These are phyloP conservation scores for Acanthaster planci DNA, from an alignment of 35 echinoderm and acorn worm species.

Conservation along the genomic window DNA sequence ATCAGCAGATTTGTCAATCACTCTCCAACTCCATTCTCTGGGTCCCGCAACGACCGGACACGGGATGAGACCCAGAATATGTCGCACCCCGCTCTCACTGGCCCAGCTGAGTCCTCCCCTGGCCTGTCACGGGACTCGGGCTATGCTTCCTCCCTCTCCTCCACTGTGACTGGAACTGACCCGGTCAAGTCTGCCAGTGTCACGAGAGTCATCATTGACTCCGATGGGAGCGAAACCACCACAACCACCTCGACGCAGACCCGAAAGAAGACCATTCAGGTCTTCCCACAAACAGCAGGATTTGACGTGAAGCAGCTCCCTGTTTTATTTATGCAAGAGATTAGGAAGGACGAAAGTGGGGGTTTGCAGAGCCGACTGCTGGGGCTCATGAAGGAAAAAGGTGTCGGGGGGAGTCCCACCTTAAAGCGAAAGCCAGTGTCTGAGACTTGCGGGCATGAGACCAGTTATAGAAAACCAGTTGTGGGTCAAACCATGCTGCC, in stretches of 20 bases:
- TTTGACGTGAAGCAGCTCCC: constrained; percentile 23
- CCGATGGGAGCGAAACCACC: constrained; percentile 48
- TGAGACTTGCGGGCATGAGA: no score
- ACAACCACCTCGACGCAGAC: constrained; percentile 46
- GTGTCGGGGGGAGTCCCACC: not conserved
- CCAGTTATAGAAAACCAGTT: not conserved
- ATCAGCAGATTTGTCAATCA: not conserved
- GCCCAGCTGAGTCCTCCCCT: not conserved
- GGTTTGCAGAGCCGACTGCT: not conserved
- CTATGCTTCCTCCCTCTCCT: constrained; percentile 52
- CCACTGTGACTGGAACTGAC: not conserved
- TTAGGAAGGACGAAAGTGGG: constrained; percentile 29
- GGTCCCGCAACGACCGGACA: not conserved
- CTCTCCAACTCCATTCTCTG: constrained; percentile 25
- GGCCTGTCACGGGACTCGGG: constrained; percentile 54
- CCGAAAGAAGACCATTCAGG: constrained; percentile 41
- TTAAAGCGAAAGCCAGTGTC: not conserved
- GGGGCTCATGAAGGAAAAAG: not conserved
- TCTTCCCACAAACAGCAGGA: constrained; percentile 4
- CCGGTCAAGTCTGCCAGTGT: constrained; percentile 9
- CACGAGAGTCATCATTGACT: not conserved
- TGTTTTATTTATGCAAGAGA: constrained; percentile 20
- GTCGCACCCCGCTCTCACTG: not conserved
- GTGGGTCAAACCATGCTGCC: not conserved
- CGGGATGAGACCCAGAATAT: not conserved